Percentiles rank a stretch among this genome's conserved stretches.
phyloP scores from a whole-genome alignment of 2,888 invertebrate species.

The Podotricha telesiphe region DNA sequence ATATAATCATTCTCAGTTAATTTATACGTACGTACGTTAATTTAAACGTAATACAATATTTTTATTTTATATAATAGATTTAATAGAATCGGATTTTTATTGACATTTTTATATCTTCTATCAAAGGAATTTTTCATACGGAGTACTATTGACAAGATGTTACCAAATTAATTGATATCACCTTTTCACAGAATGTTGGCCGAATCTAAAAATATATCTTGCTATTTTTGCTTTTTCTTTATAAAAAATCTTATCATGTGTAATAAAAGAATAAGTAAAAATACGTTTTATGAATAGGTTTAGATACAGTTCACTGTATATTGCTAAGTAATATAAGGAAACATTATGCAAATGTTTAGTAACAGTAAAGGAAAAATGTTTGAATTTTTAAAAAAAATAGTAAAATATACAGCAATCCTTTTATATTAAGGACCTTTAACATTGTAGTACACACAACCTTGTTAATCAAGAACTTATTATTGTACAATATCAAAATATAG shows the following conservation, averaged over 20 bases:
- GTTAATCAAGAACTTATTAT: no score
- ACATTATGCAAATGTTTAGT: no score
- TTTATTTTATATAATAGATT: background rate
- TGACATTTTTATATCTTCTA: constrained; percentile 5
- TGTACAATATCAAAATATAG: background rate
- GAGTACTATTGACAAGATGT: constrained; percentile 15
- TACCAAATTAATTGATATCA: background rate
- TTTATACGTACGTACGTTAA: no score
- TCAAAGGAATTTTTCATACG: constrained; percentile 15
- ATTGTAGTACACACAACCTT: no score
- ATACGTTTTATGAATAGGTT: background rate
- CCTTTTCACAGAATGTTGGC: background rate
- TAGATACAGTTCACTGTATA: no score
- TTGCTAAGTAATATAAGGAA: no score
- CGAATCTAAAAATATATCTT: background rate
- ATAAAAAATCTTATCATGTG: background rate
- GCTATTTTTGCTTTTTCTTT: background rate
- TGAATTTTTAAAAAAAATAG: no score
- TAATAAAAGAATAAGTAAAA: background rate
- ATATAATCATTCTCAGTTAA: no score
- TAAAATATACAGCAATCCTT: no score
- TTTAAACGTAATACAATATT: background rate
- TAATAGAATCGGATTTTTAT: background rate
- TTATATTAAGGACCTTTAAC: no score
- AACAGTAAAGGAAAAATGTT: no score